phyloP scores from a whole-genome alignment of 2,888 invertebrate species.

The Amphipyra berbera region DNA sequence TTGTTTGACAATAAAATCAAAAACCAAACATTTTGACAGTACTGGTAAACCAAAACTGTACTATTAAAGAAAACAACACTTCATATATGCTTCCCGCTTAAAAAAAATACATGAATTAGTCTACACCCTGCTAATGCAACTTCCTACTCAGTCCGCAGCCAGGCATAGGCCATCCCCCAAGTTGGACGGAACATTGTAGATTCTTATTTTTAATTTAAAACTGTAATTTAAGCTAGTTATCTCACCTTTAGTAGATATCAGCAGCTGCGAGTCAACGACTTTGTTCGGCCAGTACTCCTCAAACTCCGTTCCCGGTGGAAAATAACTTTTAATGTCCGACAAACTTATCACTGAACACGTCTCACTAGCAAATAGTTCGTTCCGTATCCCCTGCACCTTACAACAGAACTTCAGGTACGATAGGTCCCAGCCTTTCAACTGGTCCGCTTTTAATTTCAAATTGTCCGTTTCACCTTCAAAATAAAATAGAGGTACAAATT shows the following conservation, averaged over 20 bases:
- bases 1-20: too few relatives aligned
- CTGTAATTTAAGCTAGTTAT: conserved; percentile 23
- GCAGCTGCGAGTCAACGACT: conserved; percentile 94
- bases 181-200: neutral
- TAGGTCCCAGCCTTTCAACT: conserved; percentile 97
- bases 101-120: too few relatives aligned
- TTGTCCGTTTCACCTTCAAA: conserved; percentile 97
- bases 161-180: neutral
- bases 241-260: conserved; percentile 92
- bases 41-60: too few relatives aligned
- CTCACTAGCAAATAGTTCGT: conserved; percentile 97
- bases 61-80: too few relatives aligned
- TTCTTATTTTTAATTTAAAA: neutral
- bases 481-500: conserved; percentile 97
- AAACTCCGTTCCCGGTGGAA: conserved; percentile 96
- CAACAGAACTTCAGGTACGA: conserved; percentile 98
- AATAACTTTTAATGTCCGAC: conserved; percentile 96
- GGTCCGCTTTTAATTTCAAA: conserved; percentile 95
- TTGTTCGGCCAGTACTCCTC: conserved; percentile 98
- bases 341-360: conserved; percentile 97
- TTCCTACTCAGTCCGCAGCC: too few relatives aligned
- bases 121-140: too few relatives aligned
- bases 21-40: too few relatives aligned
- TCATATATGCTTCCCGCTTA: too few relatives aligned
- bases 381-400: conserved; percentile 97